Conservation (phyloP, 2,113 vertebrate genomes). For the Pollachius pollachius region DNA sequence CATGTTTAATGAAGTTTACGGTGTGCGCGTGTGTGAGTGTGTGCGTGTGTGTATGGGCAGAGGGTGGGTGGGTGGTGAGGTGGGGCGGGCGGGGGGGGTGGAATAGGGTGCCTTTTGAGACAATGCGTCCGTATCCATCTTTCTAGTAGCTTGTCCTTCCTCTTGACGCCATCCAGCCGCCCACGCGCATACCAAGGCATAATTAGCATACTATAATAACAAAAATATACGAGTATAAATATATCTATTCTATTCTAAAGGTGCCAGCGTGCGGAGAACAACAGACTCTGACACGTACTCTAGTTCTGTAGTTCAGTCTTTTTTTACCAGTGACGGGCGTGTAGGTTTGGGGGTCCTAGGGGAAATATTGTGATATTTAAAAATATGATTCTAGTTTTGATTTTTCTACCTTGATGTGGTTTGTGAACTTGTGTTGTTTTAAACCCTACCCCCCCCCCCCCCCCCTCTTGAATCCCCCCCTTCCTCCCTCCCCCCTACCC, state of each 20-base stretch:
- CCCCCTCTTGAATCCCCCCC: too few species aligned
- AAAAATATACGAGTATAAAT: conserved; percentile 10
- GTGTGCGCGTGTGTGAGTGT: too few species aligned
- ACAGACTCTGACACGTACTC: conserved; percentile 62
- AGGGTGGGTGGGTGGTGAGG: too few species aligned
- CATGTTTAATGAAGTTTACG: conserved; percentile 44
- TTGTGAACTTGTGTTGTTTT: conserved; percentile 63
- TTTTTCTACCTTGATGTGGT: conserved; percentile 65
- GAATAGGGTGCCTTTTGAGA: conserved; percentile 58
- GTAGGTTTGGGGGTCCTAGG: background rate
- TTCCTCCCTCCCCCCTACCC: too few species aligned
- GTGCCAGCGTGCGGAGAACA: conserved; percentile 68
- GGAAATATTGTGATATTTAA: conserved; percentile 51
- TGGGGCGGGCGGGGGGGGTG: conserved; percentile 3
- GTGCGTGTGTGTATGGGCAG: too few species aligned
- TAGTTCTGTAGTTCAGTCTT: conserved; percentile 54
- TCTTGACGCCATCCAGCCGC: conserved; percentile 58
- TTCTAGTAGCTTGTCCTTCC: background rate
- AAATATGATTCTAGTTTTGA: conserved; percentile 60
- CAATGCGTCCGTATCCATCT: conserved; percentile 18
- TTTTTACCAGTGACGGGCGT: conserved; percentile 17
- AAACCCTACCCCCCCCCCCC: conserved; percentile 25
- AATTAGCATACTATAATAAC: conserved; percentile 66
- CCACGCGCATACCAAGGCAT: conserved; percentile 59
- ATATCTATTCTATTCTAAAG: conserved; percentile 60